Percentiles rank a stretch among this genome's conserved stretches.
These are phyloP conservation scores for Anoncus sp. DNA, from an alignment of 2,888 invertebrate genomes.

Conservation along the genomic window DNA sequence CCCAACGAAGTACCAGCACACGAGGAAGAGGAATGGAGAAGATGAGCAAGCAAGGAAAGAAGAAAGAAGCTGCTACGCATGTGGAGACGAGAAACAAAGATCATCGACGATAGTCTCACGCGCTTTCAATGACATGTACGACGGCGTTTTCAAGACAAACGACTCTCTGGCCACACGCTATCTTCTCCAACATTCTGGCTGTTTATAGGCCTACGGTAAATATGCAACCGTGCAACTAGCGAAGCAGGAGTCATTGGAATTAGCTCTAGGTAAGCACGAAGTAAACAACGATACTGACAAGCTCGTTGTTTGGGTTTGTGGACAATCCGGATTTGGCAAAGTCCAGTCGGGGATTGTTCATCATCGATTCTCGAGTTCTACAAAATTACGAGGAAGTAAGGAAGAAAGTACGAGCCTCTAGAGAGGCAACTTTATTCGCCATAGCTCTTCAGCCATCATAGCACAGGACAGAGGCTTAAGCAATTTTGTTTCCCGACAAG, in stretches of 20 bases:
- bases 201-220: slow-evolving; percentile 43
- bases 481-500: no score
- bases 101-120: slow-evolving; percentile 60
- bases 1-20: slow-evolving; percentile 16
- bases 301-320: no score
- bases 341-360: slow-evolving; percentile 51
- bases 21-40: not conserved
- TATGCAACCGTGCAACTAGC: slow-evolving; percentile 29
- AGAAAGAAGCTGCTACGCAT: slow-evolving; percentile 44
- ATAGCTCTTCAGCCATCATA: no score
- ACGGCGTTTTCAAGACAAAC: slow-evolving; percentile 61
- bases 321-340: no score
- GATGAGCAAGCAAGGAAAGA: slow-evolving; percentile 44
- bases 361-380: slow-evolving; percentile 43
- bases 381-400: slow-evolving; percentile 32
- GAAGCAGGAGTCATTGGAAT: slow-evolving; percentile 12
- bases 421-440: no score
- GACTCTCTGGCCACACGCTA: slow-evolving; percentile 41
- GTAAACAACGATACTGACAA: not conserved
- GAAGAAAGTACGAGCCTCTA: no score
- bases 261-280: no score
- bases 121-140: slow-evolving; percentile 61
- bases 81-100: slow-evolving; percentile 41
- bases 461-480: no score
- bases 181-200: slow-evolving; percentile 52